A percentile compares a stretch with the other conserved stretches of the same genome.
These are phyloP conservation scores for Sebastes ruberrimus DNA, from an alignment of 2,797 vertebrate genomes.

Conservation along the genomic window DNA sequence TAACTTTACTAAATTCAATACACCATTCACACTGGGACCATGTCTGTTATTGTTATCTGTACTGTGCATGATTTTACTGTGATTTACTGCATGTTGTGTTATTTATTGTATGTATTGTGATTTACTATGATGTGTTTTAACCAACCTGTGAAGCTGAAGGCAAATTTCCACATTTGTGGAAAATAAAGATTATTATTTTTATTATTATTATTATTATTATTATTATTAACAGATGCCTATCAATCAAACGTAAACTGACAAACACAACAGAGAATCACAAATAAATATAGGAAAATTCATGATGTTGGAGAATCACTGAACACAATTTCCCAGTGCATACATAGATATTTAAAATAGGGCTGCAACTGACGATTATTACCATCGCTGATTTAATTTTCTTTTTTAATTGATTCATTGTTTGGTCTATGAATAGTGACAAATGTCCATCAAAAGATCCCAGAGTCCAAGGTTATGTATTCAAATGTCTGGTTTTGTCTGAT, in stretches of 20 bases:
- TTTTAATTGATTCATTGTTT: background rate
- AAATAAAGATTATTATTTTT: no score
- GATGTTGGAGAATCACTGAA: background rate
- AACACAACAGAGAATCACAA: background rate
- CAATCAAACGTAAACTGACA: background rate
- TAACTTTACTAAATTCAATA: no score
- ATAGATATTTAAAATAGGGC: background rate
- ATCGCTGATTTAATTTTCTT: background rate
- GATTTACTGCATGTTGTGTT: no score
- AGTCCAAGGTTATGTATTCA: background rate
- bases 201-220: no score
- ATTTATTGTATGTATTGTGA: no score
- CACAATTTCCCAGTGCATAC: background rate
- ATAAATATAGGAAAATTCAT: background rate
- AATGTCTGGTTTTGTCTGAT: background rate
- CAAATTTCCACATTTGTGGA: no score
- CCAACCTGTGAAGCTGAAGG: no score
- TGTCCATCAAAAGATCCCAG: background rate
- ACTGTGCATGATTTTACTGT: no score
- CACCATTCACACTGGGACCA: no score
- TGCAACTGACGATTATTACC: background rate
- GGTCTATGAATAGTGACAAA: background rate
- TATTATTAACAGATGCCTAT: background rate
- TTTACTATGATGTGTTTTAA: no score
- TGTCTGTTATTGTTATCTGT: no score